Conservation (phyloP, 2,797 vertebrate species). For the Monodelphis domestica region DNA sequence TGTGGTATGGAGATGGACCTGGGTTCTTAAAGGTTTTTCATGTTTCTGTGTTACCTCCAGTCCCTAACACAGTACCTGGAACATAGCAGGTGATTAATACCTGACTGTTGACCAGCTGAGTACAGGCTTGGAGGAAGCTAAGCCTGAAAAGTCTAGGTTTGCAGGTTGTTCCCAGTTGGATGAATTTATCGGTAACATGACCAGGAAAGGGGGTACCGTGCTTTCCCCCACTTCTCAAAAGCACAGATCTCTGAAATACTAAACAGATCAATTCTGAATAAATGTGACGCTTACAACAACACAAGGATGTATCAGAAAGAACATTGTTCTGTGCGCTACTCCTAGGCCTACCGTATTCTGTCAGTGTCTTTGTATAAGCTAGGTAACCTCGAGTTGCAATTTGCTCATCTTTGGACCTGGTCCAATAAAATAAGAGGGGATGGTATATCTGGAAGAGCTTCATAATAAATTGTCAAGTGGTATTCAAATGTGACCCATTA, state of each 20-base stretch:
- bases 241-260: background rate
- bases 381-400: background rate
- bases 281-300: background rate
- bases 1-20: background rate
- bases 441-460: background rate
- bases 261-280: background rate
- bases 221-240: background rate
- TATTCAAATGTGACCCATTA: background rate
- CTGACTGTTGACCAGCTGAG: background rate
- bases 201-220: too few relatives aligned
- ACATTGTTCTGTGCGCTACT: background rate
- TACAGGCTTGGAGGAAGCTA: background rate
- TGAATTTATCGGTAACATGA: background rate
- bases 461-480: background rate
- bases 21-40: background rate
- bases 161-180: background rate
- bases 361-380: background rate
- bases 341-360: background rate
- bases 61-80: background rate
- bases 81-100: background rate
- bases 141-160: background rate
- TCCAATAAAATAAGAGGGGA: background rate
- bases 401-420: background rate
- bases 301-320: background rate
- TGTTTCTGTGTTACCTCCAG: background rate